These are phyloP conservation scores for Lysiphlebus fabarum DNA, from an alignment of 1,140 invertebrate genomes.

Conservation along the genomic window DNA sequence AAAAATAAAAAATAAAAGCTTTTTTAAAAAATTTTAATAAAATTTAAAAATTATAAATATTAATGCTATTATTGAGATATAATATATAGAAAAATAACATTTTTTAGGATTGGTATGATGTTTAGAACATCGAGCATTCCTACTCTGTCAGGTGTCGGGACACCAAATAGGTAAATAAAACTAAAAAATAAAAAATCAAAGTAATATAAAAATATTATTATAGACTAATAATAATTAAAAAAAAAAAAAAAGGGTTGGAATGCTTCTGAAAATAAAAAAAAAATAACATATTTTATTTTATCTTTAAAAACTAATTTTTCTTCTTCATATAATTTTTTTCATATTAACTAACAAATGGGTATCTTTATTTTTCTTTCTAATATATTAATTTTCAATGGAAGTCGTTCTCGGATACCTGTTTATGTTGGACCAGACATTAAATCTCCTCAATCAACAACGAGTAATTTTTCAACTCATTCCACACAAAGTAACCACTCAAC, in stretches of 20 bases:
- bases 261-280: background rate
- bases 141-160: conserved; percentile 71
- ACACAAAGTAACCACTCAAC: conserved; percentile 54
- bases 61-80: background rate
- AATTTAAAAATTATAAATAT: too few species aligned
- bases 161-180: conserved; percentile 70
- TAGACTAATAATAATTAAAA: conserved; percentile 2
- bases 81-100: conserved; percentile 32
- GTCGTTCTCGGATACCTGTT: conserved; percentile 56
- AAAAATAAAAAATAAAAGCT: too few species aligned
- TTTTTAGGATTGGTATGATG: conserved; percentile 59
- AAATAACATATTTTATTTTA: conserved; percentile 7
- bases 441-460: conserved; percentile 53
- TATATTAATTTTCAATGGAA: conserved; percentile 27
- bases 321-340: conserved; percentile 15
- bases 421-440: conserved; percentile 54
- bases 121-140: conserved; percentile 82
- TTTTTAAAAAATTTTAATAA: too few species aligned
- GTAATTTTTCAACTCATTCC: conserved; percentile 54
- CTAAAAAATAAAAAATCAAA: conserved; percentile 31
- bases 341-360: conserved; percentile 4
- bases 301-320: conserved; percentile 1
- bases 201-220: background rate
- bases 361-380: conserved; percentile 6
- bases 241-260: conserved; percentile 12